Percentiles rank a stretch among this genome's conserved stretches.
phyloP scores from a whole-genome alignment of 2,113 vertebrate genomes.

The Myotis davidii region DNA sequence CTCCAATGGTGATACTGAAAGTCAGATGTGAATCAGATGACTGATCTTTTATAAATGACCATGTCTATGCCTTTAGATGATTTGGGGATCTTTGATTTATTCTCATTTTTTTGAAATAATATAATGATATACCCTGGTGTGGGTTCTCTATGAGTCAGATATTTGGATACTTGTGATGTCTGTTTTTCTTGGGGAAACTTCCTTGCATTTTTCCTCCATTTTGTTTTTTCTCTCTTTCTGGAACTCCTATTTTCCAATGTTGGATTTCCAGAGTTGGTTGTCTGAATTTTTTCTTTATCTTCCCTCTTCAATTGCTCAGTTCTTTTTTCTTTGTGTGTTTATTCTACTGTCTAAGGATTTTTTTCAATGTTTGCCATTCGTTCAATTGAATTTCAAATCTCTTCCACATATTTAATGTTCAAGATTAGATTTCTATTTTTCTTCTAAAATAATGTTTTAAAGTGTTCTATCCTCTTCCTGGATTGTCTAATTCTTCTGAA shows the following conservation, averaged over 20 bases:
- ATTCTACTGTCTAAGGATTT: background rate
- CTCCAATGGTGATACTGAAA: background rate
- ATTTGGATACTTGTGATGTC: background rate
- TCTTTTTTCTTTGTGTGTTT: background rate
- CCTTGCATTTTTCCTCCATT: background rate
- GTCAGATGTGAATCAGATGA: background rate
- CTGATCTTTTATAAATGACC: background rate
- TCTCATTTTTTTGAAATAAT: background rate
- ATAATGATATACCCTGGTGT: background rate
- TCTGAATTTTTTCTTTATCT: background rate
- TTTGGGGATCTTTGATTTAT: background rate
- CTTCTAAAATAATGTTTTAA: background rate
- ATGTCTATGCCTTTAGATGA: background rate
- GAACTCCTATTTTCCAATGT: background rate
- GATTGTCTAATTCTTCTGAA: background rate
- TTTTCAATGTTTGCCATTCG: background rate
- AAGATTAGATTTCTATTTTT: slow-evolving; percentile 24
- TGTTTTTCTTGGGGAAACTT: background rate
- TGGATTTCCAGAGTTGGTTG: background rate
- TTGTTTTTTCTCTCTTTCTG: background rate
- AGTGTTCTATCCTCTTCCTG: background rate
- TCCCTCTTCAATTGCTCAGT: background rate
- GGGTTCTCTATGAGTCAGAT: background rate
- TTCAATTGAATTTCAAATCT: background rate
- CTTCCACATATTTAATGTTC: slow-evolving; percentile 8